Base-by-base conservation (phyloP, 2,797 vertebrate genomes). In the Salmo trutta region DNA sequence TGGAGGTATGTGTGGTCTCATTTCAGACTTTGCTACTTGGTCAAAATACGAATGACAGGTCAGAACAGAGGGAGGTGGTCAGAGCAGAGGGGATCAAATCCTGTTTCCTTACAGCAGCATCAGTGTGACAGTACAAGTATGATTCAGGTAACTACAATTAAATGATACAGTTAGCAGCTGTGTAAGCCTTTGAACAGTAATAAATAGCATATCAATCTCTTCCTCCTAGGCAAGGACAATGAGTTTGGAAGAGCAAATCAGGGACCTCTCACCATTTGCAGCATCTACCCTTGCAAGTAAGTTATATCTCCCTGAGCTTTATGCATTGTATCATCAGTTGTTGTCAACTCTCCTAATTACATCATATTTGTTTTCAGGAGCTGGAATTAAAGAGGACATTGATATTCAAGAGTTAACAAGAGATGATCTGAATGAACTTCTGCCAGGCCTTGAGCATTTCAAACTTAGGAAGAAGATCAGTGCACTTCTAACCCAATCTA, bases 321-420 rank as follows among this genome's bases (percentile, higher is more conserved):
- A 33, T 41, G 67, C 31, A 33, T 65, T 68, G 29, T 15, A 5
- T 41, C 12, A 10, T 70, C 29, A 36, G 16, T 47, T 3, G 27
- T 59, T 19, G 17, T 59, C 2, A 19, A 66, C 8, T 31, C 15
- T 15, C 7, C 12, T 31, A 12, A 66, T 29, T 5, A 4, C 1
- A 31, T 36, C 6, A 16, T 71, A 15, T 71, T 15, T 71, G 41
- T 71, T 21, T 24, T 24, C 19, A 91, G 89, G 0, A 0, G 79
- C 4, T 6, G 21, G 0, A 0, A 5, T 79, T 0, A 0, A 0
- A 41, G 72, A 19, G 0, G 85, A 92, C 73, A 17, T 41, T 0
- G 80, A 87, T 0, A 74, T 93, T 41, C 73, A 4, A 70, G n/a
- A 0, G 1, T 78, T 92, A 77, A 84, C 75, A 31, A 71, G 51